Conservation (phyloP, 2,113 vertebrate genomes). For the Eretmochelys imbricata region DNA sequence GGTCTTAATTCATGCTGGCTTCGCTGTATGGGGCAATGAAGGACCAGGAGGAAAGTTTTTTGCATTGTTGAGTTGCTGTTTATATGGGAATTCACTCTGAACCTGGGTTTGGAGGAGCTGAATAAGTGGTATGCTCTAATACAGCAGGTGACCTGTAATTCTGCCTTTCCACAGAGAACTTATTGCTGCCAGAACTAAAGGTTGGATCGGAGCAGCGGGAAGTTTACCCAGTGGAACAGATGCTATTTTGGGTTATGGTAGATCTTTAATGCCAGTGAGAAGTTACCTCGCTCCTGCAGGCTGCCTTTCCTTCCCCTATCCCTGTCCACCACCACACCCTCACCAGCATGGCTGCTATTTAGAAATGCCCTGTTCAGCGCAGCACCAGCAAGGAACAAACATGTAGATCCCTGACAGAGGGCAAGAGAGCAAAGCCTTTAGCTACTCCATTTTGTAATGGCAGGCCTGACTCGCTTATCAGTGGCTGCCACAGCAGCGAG, state of each 20-base stretch:
- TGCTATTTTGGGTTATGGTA: not conserved
- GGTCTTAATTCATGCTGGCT: not conserved
- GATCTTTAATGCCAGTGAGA: fast-evolving
- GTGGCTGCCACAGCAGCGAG: not conserved
- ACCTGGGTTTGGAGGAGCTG: not conserved
- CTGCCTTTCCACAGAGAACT: fast-evolving
- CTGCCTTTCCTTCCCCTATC: not conserved
- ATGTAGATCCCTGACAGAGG: not conserved
- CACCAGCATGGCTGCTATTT: not conserved
- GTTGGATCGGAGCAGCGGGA: not conserved
- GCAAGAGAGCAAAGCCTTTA: not conserved
- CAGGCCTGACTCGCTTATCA: fast-evolving
- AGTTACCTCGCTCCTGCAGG: not conserved
- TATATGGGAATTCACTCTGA: not conserved
- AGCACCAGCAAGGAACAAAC: not conserved
- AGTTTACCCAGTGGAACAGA: not conserved
- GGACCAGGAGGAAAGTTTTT: not conserved
- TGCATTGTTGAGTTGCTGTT: not conserved
- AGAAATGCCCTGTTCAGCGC: not conserved
- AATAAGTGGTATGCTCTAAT: fast-evolving
- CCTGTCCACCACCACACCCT: not conserved
- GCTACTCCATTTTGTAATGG: not conserved
- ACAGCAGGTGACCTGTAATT: fast-evolving
- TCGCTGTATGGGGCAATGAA: fast-evolving
- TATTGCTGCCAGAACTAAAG: not conserved